A percentile compares a stretch with the other conserved stretches of the same genome.
Evolutionary conservation across 2,113 vertebrate genomes (phyloP).

Genomic region (Sphyrna mokarran): DNA sequence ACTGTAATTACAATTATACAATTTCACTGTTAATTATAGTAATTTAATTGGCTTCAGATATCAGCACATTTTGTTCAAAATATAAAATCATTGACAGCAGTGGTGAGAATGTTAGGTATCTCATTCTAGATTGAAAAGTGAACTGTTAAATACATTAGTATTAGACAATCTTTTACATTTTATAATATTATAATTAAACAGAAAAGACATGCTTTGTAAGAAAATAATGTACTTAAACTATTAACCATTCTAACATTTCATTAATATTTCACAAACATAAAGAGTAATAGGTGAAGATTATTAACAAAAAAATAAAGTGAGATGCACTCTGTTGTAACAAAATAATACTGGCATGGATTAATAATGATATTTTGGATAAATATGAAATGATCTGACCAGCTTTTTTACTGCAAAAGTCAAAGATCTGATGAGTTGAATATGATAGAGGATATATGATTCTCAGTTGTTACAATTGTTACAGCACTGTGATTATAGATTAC

Average conservation of each 20-base stretch:
- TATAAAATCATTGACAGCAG: not conserved
- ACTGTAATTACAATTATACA: not conserved
- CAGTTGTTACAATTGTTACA: not conserved
- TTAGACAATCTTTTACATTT: not conserved
- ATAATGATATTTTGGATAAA: not conserved
- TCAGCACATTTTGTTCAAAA: not conserved
- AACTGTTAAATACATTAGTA: not conserved
- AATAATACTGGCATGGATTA: not conserved
- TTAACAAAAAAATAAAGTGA: not conserved
- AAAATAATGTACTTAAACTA: not conserved
- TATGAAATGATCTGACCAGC: not conserved
- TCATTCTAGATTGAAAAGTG: not conserved
- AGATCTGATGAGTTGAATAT: not conserved
- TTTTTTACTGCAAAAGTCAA: not conserved
- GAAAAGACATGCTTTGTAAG: not conserved
- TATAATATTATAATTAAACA: not conserved
- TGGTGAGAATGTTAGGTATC: not conserved
- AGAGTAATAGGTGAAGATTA: not conserved
- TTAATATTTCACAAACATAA: constrained; percentile 16
- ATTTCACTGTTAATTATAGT: not conserved
- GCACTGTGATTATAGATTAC: not conserved
- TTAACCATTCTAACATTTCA: not conserved
- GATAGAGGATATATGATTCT: not conserved
- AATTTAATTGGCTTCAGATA: constrained; percentile 2
- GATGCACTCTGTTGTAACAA: not conserved